phyloP scores from a whole-genome alignment of 2,797 vertebrate species.

The Holocentrus rufus region DNA sequence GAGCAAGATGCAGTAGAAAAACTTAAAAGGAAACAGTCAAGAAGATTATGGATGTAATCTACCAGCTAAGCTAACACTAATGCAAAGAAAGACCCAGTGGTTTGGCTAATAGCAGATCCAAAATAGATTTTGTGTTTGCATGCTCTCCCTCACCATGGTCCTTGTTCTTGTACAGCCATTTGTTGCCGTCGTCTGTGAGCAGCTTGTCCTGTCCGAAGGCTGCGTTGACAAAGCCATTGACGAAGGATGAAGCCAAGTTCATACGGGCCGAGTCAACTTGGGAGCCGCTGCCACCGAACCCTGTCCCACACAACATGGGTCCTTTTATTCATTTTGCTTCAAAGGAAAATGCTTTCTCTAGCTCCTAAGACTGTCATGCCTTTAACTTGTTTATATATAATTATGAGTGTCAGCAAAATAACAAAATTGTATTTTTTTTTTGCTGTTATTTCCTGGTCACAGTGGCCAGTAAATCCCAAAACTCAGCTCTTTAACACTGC shows the following conservation, averaged over 20 bases:
- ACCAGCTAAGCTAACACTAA: background rate
- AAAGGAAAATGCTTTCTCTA: too few species aligned
- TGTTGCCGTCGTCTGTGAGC: conserved; percentile 97
- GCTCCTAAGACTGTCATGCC: too few species aligned
- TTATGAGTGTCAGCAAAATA: too few species aligned
- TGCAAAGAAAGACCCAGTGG: too few species aligned
- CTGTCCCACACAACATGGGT: conserved; percentile 68
- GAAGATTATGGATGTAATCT: background rate
- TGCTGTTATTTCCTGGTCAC: background rate
- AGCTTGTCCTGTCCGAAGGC: conserved; percentile 98
- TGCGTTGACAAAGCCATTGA: conserved; percentile 97
- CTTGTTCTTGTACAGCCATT: conserved; percentile 99
- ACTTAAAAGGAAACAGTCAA: background rate
- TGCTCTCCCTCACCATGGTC: conserved; percentile 90
- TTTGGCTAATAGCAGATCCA: too few species aligned
- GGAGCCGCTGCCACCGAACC: conserved; percentile 95
- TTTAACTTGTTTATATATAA: too few species aligned
- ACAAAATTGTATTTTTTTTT: too few species aligned
- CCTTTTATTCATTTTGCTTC: background rate
- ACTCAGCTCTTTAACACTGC: background rate
- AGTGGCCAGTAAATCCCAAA: too few species aligned
- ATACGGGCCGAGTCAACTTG: conserved; percentile 98
- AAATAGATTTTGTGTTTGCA: background rate
- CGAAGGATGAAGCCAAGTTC: conserved; percentile 99
- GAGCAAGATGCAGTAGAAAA: background rate